These are phyloP conservation scores for Anthopleura sola DNA, from an alignment of 64 coral and sea anemone genomes.

Conservation along the genomic window DNA sequence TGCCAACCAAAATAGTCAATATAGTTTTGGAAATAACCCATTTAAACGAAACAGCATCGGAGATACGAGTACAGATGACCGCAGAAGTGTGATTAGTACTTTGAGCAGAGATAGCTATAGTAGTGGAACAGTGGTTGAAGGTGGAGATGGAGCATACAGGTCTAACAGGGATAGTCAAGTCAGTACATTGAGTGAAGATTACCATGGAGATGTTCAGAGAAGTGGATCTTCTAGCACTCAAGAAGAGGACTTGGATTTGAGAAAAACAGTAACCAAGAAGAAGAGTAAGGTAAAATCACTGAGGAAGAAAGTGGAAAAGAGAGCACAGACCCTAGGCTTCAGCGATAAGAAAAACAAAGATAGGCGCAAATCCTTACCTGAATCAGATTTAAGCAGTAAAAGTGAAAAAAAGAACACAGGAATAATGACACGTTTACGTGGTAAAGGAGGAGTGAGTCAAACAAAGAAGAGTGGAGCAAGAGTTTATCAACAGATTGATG, in stretches of 20 bases:
- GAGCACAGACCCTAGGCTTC: not conserved
- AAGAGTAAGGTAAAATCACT: not conserved
- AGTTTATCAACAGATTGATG: slow-evolving; percentile 23
- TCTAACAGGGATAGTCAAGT: slow-evolving; percentile 54
- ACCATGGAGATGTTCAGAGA: slow-evolving; percentile 3
- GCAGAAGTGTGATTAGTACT: slow-evolving; percentile 13
- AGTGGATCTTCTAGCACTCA: slow-evolving; percentile 54
- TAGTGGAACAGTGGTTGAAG: slow-evolving; percentile 49
- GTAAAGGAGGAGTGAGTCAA: not conserved
- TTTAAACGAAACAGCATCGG: not conserved
- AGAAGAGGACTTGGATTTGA: slow-evolving; percentile 45
- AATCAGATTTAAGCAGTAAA: not conserved
- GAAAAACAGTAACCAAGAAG: not conserved
- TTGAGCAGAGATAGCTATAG: slow-evolving; percentile 38
- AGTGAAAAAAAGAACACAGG: not conserved
- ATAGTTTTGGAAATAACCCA: not conserved
- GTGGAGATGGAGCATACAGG: not conserved
- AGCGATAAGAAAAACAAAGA: not conserved
- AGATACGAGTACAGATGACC: not conserved
- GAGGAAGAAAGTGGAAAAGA: not conserved
- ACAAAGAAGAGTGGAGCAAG: slow-evolving; percentile 29
- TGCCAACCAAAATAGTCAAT: not conserved
- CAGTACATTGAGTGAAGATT: slow-evolving; percentile 37
- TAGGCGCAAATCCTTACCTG: not conserved
- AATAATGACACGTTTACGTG: not conserved